Percentiles rank a stretch among this genome's conserved stretches.
phyloP scores from a whole-genome alignment of 2,113 vertebrate species.

The Neoarius graeffei region DNA sequence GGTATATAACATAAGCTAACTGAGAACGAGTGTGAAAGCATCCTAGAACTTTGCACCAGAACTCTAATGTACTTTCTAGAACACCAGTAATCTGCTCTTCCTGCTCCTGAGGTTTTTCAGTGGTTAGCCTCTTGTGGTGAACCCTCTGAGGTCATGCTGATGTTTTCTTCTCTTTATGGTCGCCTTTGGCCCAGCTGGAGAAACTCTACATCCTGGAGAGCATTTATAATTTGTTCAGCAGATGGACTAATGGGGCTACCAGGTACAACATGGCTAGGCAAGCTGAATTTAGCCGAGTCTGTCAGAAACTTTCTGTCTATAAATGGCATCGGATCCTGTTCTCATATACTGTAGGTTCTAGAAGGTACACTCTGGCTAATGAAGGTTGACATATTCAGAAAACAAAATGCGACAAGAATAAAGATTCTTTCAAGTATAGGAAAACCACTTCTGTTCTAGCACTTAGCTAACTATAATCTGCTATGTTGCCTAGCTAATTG shows the following conservation, averaged over 20 bases:
- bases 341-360: not conserved
- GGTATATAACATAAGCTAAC: not conserved
- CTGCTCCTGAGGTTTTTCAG: constrained; percentile 27
- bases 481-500: not conserved
- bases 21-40: not conserved
- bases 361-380: not conserved
- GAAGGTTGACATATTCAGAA: too few relatives aligned
- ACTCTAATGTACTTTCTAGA: not conserved
- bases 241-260: constrained; percentile 34
- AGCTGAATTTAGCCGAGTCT: constrained; percentile 24
- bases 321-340: not conserved
- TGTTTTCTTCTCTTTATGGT: constrained; percentile 35
- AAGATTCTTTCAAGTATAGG: not conserved
- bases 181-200: constrained; percentile 11
- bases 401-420: not conserved
- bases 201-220: constrained; percentile 28
- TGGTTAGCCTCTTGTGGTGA: constrained; percentile 21
- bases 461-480: not conserved
- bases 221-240: constrained; percentile 4
- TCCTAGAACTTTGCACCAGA: constrained; percentile 9
- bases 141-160: constrained; percentile 19
- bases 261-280: constrained; percentile 22
- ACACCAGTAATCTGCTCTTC: constrained; percentile 20
- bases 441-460: not conserved
- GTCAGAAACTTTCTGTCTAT: not conserved